Evolutionary conservation across 2,888 invertebrate genomes (phyloP).

Genomic region (Lepidochrysops patricia): DNA sequence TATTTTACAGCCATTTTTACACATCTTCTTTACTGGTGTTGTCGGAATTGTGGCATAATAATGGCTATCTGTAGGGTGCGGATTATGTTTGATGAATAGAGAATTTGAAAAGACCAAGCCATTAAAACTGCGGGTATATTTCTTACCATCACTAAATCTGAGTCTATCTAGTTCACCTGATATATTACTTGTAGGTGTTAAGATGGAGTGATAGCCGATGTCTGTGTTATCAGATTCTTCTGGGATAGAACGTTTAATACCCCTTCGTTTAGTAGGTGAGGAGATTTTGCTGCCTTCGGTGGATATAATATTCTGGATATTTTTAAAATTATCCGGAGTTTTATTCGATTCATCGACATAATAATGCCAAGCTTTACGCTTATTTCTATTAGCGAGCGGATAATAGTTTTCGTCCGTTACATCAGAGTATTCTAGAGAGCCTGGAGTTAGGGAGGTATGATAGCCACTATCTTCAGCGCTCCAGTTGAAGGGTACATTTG

Average conservation of each 20-base stretch:
- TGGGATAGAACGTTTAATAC: conserved; percentile 46
- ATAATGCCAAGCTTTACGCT: conserved; percentile 3
- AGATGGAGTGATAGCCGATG: conserved; percentile 31
- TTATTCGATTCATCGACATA: conserved; percentile 3
- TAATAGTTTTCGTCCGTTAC: conserved; percentile 39
- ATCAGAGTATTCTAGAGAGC: conserved; percentile 50
- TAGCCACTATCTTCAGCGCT: conserved; percentile 65
- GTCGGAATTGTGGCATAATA: conserved; percentile 40
- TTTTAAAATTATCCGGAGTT: conserved; percentile 4
- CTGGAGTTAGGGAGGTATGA: conserved; percentile 57
- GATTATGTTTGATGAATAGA: conserved; percentile 6
- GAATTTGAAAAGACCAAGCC: conserved; percentile 20
- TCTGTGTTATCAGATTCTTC: conserved; percentile 36
- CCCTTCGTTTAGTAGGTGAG: conserved; percentile 45
- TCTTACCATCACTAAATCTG: conserved; percentile 48
- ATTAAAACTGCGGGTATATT: conserved; percentile 26
- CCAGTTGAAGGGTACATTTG: conserved; percentile 41
- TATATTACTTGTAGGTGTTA: conserved; percentile 59
- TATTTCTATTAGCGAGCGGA: not conserved
- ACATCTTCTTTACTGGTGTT: conserved; percentile 55
- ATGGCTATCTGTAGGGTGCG: conserved; percentile 18
- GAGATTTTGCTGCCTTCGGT: conserved; percentile 33
- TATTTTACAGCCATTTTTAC: conserved; percentile 43
- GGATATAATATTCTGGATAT: conserved; percentile 18
- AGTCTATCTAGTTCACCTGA: conserved; percentile 55